Evolutionary conservation across 2,888 invertebrate species (phyloP), one percentile per base, ranked within the genome.

Genomic region (Ophion costatus): DNA sequence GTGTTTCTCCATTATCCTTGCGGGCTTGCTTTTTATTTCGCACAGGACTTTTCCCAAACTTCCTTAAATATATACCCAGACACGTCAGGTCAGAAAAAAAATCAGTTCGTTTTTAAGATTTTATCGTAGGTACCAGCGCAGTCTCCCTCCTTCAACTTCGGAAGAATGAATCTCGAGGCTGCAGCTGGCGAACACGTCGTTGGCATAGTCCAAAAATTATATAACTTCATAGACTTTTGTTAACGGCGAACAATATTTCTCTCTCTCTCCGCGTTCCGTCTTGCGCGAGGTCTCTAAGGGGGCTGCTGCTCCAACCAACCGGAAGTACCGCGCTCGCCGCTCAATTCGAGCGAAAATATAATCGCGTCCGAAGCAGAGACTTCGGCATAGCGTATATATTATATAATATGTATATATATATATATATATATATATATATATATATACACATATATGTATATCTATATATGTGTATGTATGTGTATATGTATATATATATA

Each of bases 311-410:
- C 81, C 81, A 84, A 56, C 78, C 84, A 71, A 79, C 81, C 84
- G 79, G 81, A 84, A 84, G 81, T 84, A 66, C 75, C 74, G 71
- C 75, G 42, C 59, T 42, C 14, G 63, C 11, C 71, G 71, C 42
- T 69, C 79, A 76, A 82, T 82, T 82, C 82, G 71, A 61, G 79
- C 66, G 84, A 71, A 82, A 82, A 63, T 51, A 17, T 82, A 85
- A 82, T 79, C 82, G 84, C 75, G 84, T 85, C 82, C 79, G 79
- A 79, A 67, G 84, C 82, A 85, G 84, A 85, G 84, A 85, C 78
- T 79, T 56, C 56, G 63, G 38, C 17, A 63, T 14, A 38, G 38
- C 56, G 38, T 57, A 66, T 75, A 75, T 38, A 7, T 38, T 38
- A 38, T 38, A 38, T 38, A 38, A 7, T 38, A 38, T 7, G 5